phyloP scores from a whole-genome alignment of 2,113 vertebrate genomes.

The Brienomyrus longianalis region DNA sequence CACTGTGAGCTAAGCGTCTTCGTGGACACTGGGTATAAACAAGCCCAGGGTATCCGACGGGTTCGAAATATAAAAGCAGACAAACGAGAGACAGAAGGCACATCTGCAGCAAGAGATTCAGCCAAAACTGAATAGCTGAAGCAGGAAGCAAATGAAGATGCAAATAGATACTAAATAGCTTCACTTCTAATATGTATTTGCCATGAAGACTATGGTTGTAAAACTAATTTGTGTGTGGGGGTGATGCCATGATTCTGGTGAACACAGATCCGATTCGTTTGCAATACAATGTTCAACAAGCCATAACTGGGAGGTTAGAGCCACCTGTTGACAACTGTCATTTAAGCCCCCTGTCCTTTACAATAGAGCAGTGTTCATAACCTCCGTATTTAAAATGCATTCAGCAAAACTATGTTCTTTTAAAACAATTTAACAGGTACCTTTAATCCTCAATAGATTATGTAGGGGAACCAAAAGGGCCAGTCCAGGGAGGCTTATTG shows the following conservation, averaged over 20 bases:
- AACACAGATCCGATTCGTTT: background rate
- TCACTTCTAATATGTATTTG: background rate
- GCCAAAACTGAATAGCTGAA: background rate
- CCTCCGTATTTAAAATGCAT: background rate
- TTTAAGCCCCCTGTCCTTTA: background rate
- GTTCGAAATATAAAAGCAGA: background rate
- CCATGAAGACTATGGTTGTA: background rate
- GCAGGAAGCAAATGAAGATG: background rate
- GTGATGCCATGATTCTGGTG: background rate
- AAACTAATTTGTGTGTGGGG: background rate
- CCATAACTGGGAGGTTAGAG: background rate
- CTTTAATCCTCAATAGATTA: background rate
- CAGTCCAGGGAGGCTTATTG: background rate
- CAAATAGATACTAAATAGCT: background rate
- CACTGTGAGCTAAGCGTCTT: background rate
- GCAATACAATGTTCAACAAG: background rate
- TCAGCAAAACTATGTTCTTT: background rate
- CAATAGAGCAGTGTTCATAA: background rate
- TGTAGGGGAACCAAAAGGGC: background rate
- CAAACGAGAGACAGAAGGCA: background rate
- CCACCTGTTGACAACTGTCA: background rate
- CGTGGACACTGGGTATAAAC: background rate
- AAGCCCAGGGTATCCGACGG: background rate
- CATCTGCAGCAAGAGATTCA: background rate
- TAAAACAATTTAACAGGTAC: background rate